Evolutionary conservation across 2,113 vertebrate genomes (phyloP).

Genomic region (Tenebrosternarchus preto): DNA sequence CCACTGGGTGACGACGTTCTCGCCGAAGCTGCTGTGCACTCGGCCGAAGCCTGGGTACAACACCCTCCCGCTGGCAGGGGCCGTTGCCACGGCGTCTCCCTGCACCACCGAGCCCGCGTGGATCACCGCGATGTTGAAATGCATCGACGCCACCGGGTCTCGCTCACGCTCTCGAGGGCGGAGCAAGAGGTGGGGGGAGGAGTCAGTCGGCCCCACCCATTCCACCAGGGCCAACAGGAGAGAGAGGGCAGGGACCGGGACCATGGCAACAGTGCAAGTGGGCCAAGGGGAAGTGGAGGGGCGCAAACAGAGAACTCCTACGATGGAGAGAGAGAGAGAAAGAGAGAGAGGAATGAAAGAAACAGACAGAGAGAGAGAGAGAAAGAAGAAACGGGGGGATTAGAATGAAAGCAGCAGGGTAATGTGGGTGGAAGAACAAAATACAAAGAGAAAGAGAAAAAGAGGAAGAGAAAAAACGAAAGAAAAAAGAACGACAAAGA

Average conservation of each 20-base stretch:
- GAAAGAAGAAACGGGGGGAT: not conserved
- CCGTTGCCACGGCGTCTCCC: constrained; percentile 70
- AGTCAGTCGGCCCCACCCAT: constrained; percentile 75
- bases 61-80: constrained; percentile 77
- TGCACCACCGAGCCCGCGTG: constrained; percentile 74
- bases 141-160: constrained; percentile 73
- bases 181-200: constrained; percentile 78
- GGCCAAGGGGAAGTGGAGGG: constrained; percentile 72
- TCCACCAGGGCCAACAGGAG: constrained; percentile 88
- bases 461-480: constrained; percentile 38
- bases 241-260: constrained; percentile 79
- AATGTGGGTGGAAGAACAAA: not conserved
- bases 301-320: constrained; percentile 73
- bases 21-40: constrained; percentile 78
- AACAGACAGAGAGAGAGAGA: constrained; percentile 21
- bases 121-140: constrained; percentile 82
- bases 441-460: not conserved
- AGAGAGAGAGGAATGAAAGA: constrained; percentile 7
- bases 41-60: constrained; percentile 84
- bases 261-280: constrained; percentile 71
- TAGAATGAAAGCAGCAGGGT: constrained; percentile 10
- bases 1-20: constrained; percentile 83
- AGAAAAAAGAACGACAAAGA: constrained; percentile 46
- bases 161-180: constrained; percentile 78
- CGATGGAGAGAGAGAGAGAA: constrained; percentile 44